Conservation (phyloP, 2,888 invertebrate genomes). For the Drosophila lacicola region DNA sequence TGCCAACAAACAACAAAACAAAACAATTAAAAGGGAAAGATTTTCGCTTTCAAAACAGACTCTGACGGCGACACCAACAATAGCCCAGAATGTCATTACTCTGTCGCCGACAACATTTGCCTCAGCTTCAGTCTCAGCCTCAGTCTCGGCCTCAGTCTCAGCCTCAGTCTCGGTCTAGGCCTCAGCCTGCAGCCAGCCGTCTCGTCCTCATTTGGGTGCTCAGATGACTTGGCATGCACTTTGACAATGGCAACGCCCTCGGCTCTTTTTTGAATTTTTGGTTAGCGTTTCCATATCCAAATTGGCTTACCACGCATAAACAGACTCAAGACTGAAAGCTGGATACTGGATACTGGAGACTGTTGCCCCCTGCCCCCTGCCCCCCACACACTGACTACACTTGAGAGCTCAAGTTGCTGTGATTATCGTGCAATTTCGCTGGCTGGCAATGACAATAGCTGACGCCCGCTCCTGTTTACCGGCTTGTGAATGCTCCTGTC, state of each 20-base stretch:
- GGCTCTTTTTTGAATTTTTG: slow-evolving; percentile 55
- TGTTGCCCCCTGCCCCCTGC: slow-evolving; percentile 4
- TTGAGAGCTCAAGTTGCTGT: slow-evolving; percentile 78
- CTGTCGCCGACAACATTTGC: slow-evolving; percentile 52
- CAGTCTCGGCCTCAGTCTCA: not conserved
- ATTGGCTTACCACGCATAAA: slow-evolving; percentile 80
- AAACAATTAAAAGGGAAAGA: slow-evolving; percentile 62
- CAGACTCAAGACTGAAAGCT: slow-evolving; percentile 44
- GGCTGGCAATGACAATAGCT: slow-evolving; percentile 65
- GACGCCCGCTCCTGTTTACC: slow-evolving; percentile 23
- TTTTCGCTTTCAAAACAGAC: slow-evolving; percentile 65
- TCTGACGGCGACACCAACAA: slow-evolving; percentile 20
- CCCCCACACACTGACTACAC: slow-evolving; percentile 42
- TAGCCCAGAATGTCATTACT: slow-evolving; percentile 67
- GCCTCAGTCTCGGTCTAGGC: not conserved
- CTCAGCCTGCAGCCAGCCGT: slow-evolving; percentile 10
- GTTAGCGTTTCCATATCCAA: slow-evolving; percentile 69
- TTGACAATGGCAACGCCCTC: slow-evolving; percentile 70
- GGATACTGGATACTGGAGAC: slow-evolving; percentile 1
- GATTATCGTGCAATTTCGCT: slow-evolving; percentile 79
- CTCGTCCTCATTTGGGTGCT: slow-evolving; percentile 15
- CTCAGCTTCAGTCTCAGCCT: not conserved
- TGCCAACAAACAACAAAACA: slow-evolving; percentile 19
- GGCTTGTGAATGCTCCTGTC: slow-evolving; percentile 19
- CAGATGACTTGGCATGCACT: slow-evolving; percentile 63